Conservation (phyloP, 2,888 invertebrate genomes). For the Ceriagrion tenellum region DNA sequence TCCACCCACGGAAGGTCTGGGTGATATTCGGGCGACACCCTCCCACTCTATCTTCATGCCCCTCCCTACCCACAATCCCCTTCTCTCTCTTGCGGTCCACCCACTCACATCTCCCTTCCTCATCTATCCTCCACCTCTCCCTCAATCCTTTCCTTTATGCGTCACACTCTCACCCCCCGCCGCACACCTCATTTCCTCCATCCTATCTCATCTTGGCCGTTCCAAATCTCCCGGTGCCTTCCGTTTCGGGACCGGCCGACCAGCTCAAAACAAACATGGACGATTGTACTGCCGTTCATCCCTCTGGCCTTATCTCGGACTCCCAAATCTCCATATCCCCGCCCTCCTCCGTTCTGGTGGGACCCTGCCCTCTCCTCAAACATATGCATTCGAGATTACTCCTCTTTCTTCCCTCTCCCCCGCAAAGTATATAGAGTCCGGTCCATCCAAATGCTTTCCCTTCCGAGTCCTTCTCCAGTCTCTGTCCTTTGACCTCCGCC, state of each 20-base stretch:
- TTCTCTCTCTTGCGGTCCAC: background rate
- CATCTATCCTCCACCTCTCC: background rate
- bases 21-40: background rate
- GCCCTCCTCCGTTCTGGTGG: background rate
- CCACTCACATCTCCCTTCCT: background rate
- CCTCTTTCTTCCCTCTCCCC: background rate
- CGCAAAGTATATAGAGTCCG: background rate
- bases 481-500: background rate
- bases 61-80: background rate
- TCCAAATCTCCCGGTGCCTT: constrained; percentile 14
- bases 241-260: background rate
- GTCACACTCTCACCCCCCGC: background rate
- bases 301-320: background rate
- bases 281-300: background rate
- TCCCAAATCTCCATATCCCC: background rate
- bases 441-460: background rate
- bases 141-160: background rate
- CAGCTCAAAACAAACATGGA: background rate
- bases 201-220: background rate
- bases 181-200: background rate
- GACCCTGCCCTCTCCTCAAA: background rate
- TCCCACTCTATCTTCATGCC: background rate
- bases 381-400: background rate
- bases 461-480: background rate
- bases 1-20: background rate